These are phyloP conservation scores for Thymelicus sylvestris DNA, from an alignment of 2,888 invertebrate genomes.

Conservation along the genomic window DNA sequence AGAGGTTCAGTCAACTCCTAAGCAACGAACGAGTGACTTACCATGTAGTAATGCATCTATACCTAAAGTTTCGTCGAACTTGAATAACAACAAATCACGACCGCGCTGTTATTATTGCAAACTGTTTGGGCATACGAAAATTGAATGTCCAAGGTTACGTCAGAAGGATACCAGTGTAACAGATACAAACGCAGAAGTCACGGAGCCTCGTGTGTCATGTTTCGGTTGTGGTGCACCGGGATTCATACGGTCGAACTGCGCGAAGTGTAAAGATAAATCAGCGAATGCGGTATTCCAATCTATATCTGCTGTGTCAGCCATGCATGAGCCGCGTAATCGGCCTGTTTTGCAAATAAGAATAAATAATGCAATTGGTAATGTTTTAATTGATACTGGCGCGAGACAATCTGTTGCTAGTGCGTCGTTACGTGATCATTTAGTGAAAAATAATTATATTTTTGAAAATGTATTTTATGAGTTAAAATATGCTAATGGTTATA, in stretches of 20 bases:
- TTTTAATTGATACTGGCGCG: too few species aligned
- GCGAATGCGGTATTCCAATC: background rate
- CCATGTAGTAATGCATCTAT: background rate
- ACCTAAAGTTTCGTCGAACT: background rate
- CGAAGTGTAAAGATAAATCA: constrained; percentile 1
- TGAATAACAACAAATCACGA: background rate
- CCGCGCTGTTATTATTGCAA: constrained; percentile 19
- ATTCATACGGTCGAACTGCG: constrained; percentile 21
- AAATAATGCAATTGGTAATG: too few species aligned
- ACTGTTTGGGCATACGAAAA: constrained; percentile 16
- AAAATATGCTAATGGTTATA: too few species aligned
- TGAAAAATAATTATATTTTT: too few species aligned
- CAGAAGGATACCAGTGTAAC: background rate
- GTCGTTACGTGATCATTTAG: too few species aligned
- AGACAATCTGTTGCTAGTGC: too few species aligned
- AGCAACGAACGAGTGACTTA: background rate
- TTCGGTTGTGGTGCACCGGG: constrained; percentile 27
- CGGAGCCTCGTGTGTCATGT: constrained; percentile 15
- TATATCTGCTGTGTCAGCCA: constrained; percentile 3
- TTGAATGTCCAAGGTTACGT: background rate
- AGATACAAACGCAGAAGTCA: background rate
- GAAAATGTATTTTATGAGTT: too few species aligned
- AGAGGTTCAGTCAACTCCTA: background rate
- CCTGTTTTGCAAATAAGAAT: too few species aligned
- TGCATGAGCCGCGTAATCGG: background rate